Evolutionary conservation across 2,888 invertebrate genomes (phyloP), one percentile per base, ranked within the genome.

Genomic region (Steromphala cineraria): DNA sequence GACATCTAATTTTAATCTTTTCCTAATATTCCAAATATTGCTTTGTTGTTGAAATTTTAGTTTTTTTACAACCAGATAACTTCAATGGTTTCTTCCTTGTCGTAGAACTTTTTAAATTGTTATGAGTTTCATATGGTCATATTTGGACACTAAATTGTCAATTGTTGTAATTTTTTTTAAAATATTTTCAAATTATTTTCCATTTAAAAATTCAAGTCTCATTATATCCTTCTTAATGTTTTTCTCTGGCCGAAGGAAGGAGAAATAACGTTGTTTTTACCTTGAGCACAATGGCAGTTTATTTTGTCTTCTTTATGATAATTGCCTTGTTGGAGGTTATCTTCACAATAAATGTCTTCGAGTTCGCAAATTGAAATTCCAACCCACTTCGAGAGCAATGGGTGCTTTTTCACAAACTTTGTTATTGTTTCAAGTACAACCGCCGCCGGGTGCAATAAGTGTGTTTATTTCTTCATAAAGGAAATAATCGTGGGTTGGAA

Each of bases 391-490:
- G 56, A 56, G 56, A 56, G 21, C 24, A 19, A 5, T 71, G 36
- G 36, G 71, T 71, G 40, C 71, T 36, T 71, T 62, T 28, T 71
- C 46, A 46, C 46, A 46, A 46, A 46, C 46, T 46, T 46, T 31
- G 28, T 40, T 24, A 71, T 71, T 71, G 71, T 71, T 17, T 31
- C 17, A 71, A 71, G 36, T 13, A 71, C 40, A 71, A 40, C 17
- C n/a, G 36, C 56, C 19, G n/a, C 40, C 17, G 40, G 71, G 71
- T 71, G 19, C 40, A 71, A 36, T 71, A 36, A 36, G 71, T 36
- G 71, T 71, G 71, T 71, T 71, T 71, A 71, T 71, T 71, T 31
- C 71, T 5, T 71, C 71, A 71, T 71, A 71, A 71, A 71, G 36
- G 17, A 71, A 71, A 67, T 67, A 67, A 67, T 67, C 31, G 67